phyloP scores from a whole-genome alignment of 2,888 invertebrate genomes.

The Hypercompe scribonia region DNA sequence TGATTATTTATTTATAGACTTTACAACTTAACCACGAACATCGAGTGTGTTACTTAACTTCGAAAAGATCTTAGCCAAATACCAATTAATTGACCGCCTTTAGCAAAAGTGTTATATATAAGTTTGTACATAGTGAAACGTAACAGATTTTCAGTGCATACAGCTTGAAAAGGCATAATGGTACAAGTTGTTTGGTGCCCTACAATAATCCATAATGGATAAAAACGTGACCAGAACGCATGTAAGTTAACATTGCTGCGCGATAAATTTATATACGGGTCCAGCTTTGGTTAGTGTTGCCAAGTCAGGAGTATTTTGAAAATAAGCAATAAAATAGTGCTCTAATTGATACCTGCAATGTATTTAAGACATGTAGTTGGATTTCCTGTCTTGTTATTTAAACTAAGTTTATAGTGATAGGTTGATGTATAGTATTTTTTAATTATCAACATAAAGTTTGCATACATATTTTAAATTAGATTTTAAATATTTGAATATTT shows the following conservation, averaged over 20 bases:
- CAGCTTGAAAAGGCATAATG: conserved; percentile 46
- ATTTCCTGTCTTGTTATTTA: not conserved
- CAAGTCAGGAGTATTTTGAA: conserved; percentile 31
- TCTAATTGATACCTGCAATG: not conserved
- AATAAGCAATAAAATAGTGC: conserved; percentile 3
- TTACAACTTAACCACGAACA: too few relatives aligned
- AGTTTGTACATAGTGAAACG: conserved; percentile 20
- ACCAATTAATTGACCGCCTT: not conserved
- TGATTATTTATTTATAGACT: too few relatives aligned
- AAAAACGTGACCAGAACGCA: conserved; percentile 53
- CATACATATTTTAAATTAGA: not conserved
- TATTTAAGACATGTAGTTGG: not conserved
- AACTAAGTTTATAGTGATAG: not conserved
- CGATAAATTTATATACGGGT: conserved; percentile 40
- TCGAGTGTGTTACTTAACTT: too few relatives aligned
- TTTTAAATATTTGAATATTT: not conserved
- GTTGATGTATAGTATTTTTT: not conserved
- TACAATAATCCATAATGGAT: conserved; percentile 50
- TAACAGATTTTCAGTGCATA: conserved; percentile 29
- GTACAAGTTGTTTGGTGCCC: conserved; percentile 44
- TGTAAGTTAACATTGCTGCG: conserved; percentile 36
- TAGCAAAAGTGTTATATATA: not conserved
- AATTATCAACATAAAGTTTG: not conserved
- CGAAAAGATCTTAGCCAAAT: not conserved
- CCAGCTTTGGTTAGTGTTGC: conserved; percentile 37